Conservation (phyloP, 1,140 invertebrate genomes). For the Drosophila novamexicana region DNA sequence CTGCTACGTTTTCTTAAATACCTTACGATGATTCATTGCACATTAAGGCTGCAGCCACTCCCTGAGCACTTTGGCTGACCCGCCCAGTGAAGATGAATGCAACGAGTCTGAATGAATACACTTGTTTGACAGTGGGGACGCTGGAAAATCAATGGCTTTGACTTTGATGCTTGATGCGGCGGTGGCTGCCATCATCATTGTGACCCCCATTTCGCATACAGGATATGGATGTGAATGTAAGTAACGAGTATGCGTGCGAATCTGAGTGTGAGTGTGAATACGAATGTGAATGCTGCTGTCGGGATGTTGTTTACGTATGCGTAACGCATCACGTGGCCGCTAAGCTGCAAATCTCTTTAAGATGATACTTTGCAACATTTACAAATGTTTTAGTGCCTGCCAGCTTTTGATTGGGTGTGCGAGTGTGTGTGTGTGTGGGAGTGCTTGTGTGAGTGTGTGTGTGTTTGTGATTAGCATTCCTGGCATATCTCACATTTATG, state of each 20-base stretch:
- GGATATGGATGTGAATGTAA: not conserved
- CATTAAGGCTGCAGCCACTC: constrained; percentile 45
- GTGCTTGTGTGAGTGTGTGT: constrained; percentile 30
- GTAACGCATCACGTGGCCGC: constrained; percentile 77
- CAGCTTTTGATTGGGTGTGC: constrained; percentile 32
- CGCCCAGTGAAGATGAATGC: constrained; percentile 40
- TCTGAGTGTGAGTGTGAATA: constrained; percentile 1
- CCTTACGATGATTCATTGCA: constrained; percentile 62
- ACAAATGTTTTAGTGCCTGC: constrained; percentile 76
- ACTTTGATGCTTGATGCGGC: constrained; percentile 30
- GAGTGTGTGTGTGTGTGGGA: constrained; percentile 16
- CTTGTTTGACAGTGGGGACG: not conserved
- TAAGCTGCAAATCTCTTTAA: constrained; percentile 83
- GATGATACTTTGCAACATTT: constrained; percentile 83
- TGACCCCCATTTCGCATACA: constrained; percentile 57
- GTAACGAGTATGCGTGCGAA: not conserved
- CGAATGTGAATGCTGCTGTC: constrained; percentile 27
- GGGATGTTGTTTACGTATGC: constrained; percentile 74
- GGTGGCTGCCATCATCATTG: constrained; percentile 21
- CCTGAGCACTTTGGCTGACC: constrained; percentile 19
- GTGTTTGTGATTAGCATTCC: constrained; percentile 77
- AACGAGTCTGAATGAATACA: constrained; percentile 43
- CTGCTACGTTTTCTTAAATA: constrained; percentile 45
- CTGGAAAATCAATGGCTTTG: constrained; percentile 59
- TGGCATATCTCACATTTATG: constrained; percentile 81